Evolutionary conservation across 2,888 invertebrate species (phyloP).

Genomic region (Yponomeuta cagnagella): DNA sequence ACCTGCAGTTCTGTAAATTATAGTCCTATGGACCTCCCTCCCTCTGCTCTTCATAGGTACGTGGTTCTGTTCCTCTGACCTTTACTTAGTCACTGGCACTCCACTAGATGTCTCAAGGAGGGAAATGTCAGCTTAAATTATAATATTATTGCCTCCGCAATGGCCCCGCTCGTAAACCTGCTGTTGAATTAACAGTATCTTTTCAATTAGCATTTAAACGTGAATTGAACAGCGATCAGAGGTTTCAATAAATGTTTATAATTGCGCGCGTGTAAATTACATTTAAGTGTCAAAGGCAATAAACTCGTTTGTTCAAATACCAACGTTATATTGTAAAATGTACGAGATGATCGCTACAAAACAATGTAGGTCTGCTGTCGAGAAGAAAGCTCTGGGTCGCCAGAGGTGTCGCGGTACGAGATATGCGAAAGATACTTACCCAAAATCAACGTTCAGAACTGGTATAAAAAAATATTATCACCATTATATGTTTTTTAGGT

Average conservation of each 20-base stretch:
- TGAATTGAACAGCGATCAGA: slow-evolving; percentile 8
- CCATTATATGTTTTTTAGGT: no score
- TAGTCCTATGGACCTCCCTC: no score
- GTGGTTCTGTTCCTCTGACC: not conserved
- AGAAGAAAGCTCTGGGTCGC: no score
- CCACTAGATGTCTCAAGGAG: slow-evolving; percentile 25
- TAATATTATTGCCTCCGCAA: slow-evolving; percentile 40
- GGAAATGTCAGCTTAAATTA: slow-evolving; percentile 39
- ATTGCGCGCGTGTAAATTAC: not conserved
- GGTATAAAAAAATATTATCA: no score
- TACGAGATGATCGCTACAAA: not conserved
- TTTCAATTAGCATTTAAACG: slow-evolving; percentile 10
- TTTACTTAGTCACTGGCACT: not conserved
- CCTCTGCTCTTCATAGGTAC: no score
- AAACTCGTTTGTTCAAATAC: not conserved
- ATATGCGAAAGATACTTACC: no score
- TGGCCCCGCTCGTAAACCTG: slow-evolving; percentile 14
- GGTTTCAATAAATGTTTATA: not conserved
- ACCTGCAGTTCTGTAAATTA: no score
- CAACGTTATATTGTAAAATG: not conserved
- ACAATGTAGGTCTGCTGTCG: not conserved
- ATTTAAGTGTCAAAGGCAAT: not conserved
- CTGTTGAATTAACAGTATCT: slow-evolving; percentile 5
- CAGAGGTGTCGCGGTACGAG: no score
- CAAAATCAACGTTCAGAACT: no score